Evolutionary conservation across 2,113 vertebrate genomes (phyloP), one percentile per base, ranked within the genome.

Genomic region (Phyllostomus hastatus): DNA sequence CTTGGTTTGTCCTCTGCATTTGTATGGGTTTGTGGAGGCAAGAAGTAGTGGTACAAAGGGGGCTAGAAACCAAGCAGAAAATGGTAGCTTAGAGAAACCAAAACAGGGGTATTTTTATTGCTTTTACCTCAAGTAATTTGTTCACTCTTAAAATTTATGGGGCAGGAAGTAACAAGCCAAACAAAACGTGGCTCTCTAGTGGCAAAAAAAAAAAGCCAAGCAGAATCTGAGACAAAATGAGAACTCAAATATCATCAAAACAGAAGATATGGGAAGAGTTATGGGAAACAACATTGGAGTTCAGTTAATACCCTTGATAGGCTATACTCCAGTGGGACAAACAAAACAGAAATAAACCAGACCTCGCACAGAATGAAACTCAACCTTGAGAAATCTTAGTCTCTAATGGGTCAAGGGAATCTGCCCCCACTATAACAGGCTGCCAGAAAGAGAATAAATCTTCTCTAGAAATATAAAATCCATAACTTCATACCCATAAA

Each of bases 391-490:
- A 1, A 69, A 59, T n/a, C 41, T 76, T 12, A 20, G 1, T 4
- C 0, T 14, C 28, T 57, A 75, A 67, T 67, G 15, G 31, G 16
- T 70, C 14, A 84, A 69, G 11, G 16, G 41, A 43, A 24, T 17
- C 38, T 35, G 11, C 1, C 57, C 10, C 26, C 64, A 64, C 9
- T 87, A 75, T 31, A 46, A 59, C 0, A 72, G 14, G 5, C 66
- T 59, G 1, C 24, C 14, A 33, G 14, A 93, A 76, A 38, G 50
- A 64, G 89, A 79, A 1, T 6, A 90, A 38, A 75, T 14, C 5
- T 72, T 85, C 41, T 46, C 7, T 61, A 38, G 28, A 89, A 72
- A 92, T 7, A 94, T 41, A 91, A 81, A 82, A 48, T 84, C 5
- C 12, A 33, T 9, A 85, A 59, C 20, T 26, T 79, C 67, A 70